Evolutionary conservation across 2,797 vertebrate genomes (phyloP).

Genomic region (Urophycis tenuis): DNA sequence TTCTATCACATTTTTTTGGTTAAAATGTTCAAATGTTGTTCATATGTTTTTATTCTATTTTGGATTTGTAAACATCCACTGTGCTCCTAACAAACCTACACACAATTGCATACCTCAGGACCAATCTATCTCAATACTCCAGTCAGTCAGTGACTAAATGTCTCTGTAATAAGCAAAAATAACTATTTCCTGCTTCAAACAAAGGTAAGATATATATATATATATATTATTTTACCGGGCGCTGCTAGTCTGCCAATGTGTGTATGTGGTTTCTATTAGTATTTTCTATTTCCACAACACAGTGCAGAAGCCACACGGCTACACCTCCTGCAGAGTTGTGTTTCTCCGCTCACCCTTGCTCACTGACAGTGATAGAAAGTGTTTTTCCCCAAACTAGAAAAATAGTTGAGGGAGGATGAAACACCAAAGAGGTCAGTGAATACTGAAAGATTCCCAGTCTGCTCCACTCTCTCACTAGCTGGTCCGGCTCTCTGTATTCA

Average conservation of each 20-base stretch:
- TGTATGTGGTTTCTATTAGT: neutral
- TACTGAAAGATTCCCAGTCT: slow-evolving; percentile 61
- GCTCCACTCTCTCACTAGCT: slow-evolving; percentile 45
- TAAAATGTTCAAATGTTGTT: neutral
- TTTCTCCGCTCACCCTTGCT: slow-evolving; percentile 67
- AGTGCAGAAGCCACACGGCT: slow-evolving; percentile 64
- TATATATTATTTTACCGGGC: neutral
- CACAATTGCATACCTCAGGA: neutral
- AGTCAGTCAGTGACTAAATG: neutral
- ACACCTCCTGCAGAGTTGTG: slow-evolving; percentile 58
- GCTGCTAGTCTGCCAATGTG: neutral
- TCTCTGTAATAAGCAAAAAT: neutral
- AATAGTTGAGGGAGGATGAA: slow-evolving; percentile 74
- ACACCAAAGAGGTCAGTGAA: slow-evolving; percentile 72
- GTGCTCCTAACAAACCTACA: neutral
- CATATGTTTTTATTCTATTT: neutral
- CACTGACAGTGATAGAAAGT: slow-evolving; percentile 79
- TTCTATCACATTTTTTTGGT: neutral
- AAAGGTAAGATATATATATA: neutral
- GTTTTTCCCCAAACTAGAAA: slow-evolving; percentile 77
- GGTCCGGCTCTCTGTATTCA: slow-evolving; percentile 63
- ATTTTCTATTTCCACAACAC: slow-evolving; percentile 11
- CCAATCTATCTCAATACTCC: neutral
- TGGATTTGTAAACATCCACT: neutral
- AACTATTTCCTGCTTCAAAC: neutral